These are phyloP conservation scores for Trididemnum clinides DNA, from an alignment of 23 tunicate species.

Conservation along the genomic window DNA sequence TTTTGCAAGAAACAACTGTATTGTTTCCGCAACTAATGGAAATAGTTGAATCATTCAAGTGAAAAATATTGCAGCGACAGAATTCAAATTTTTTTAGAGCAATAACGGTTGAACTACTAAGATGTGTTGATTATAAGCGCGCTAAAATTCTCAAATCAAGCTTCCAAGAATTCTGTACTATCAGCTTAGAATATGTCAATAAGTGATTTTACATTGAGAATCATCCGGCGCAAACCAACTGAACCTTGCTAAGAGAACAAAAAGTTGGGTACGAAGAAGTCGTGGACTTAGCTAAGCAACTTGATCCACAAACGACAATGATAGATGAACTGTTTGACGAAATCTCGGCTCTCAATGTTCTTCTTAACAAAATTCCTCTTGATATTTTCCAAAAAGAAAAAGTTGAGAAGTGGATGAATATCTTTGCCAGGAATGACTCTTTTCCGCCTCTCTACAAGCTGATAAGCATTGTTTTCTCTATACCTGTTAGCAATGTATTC, in stretches of 20 bases:
- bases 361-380: too few species aligned
- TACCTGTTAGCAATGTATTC: too few species aligned
- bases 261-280: conserved; percentile 48
- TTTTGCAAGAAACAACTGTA: conserved; percentile 47
- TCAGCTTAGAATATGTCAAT: conserved; percentile 41
- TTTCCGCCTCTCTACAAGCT: too few species aligned
- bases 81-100: conserved; percentile 45
- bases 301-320: conserved; percentile 58
- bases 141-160: conserved; percentile 63
- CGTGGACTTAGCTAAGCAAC: conserved; percentile 49
- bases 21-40: conserved; percentile 54
- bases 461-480: too few species aligned
- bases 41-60: conserved; percentile 47
- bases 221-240: conserved; percentile 60
- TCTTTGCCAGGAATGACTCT: too few species aligned
- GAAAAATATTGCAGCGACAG: conserved; percentile 44
- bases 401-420: too few species aligned
- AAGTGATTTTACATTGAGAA: conserved; percentile 68
- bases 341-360: conserved; percentile 60
- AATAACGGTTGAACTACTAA: conserved; percentile 64
- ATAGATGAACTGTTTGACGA: conserved; percentile 65
- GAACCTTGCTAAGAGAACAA: conserved; percentile 58
- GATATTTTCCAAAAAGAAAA: too few species aligned
- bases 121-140: conserved; percentile 51
- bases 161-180: conserved; percentile 45